Conservation (phyloP, 2,113 vertebrate genomes). For the Nothobranchius kuhntae region DNA sequence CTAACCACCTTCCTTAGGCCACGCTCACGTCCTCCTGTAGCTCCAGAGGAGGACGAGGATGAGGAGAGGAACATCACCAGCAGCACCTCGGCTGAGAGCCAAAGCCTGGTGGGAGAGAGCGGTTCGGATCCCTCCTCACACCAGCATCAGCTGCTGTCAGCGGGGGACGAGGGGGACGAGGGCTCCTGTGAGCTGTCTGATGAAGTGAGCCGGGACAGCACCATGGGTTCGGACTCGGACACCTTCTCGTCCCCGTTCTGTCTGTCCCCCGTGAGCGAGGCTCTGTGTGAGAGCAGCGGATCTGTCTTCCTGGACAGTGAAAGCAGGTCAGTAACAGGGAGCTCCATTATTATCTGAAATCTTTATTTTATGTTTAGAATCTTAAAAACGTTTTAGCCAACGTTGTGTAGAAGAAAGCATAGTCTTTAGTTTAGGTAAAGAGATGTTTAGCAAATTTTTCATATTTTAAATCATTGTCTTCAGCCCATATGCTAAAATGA, state of each 20-base stretch:
- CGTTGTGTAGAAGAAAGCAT: too few species aligned
- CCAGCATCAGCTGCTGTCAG: conserved; percentile 62
- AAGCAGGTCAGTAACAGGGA: conserved; percentile 79
- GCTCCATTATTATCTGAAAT: neutral
- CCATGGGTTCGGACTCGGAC: conserved; percentile 92
- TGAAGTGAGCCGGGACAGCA: conserved; percentile 92
- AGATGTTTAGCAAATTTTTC: too few species aligned
- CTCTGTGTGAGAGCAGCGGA: conserved; percentile 86
- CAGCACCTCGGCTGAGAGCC: conserved; percentile 69
- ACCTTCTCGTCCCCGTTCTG: conserved; percentile 97
- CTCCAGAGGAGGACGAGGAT: conserved; percentile 77
- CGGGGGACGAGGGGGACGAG: conserved; percentile 84
- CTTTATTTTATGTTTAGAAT: neutral
- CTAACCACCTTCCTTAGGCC: conserved; percentile 30
- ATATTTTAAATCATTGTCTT: too few species aligned
- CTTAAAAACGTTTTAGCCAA: too few species aligned
- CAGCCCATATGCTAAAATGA: too few species aligned
- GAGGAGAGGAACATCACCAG: conserved; percentile 72
- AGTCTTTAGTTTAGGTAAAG: too few species aligned
- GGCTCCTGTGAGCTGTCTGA: conserved; percentile 90
- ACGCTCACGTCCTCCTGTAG: conserved; percentile 53
- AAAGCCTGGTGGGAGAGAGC: conserved; percentile 62
- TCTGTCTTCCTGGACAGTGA: conserved; percentile 90
- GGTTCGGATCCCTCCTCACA: conserved; percentile 36
- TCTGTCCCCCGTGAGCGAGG: conserved; percentile 91